Evolutionary conservation across 1,140 invertebrate genomes (phyloP).

Genomic region (Neelides sp.): DNA sequence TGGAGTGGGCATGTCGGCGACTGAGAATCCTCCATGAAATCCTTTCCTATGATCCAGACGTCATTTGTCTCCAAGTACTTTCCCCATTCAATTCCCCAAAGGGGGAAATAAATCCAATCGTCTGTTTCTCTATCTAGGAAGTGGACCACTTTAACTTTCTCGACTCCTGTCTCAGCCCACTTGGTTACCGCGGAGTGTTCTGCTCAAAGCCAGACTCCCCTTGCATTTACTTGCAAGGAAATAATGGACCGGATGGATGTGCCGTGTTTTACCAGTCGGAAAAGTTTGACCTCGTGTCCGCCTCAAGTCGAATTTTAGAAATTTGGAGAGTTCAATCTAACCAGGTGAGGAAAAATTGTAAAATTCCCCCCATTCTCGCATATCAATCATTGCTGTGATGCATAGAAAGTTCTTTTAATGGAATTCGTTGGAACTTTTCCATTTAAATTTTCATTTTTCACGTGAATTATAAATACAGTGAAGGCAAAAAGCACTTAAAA

Average conservation of each 20-base stretch:
- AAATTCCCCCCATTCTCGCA: neutral
- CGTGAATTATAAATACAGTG: no score
- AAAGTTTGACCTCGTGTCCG: conserved; percentile 48
- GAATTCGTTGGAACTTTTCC: no score
- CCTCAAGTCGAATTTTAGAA: conserved; percentile 49
- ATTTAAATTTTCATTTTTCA: no score
- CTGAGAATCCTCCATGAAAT: conserved; percentile 61
- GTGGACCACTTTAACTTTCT: conserved; percentile 64
- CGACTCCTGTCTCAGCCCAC: conserved; percentile 44
- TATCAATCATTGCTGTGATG: neutral
- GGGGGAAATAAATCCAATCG: neutral
- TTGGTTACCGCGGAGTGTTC: conserved; percentile 58
- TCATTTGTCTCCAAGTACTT: conserved; percentile 57
- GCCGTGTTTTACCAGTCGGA: conserved; percentile 56
- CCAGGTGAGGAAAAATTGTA: conserved; percentile 42
- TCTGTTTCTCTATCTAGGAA: conserved; percentile 41
- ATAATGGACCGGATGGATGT: conserved; percentile 68
- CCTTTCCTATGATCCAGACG: conserved; percentile 50
- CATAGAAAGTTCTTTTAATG: no score
- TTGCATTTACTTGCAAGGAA: conserved; percentile 56
- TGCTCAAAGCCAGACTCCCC: conserved; percentile 67
- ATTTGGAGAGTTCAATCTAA: conserved; percentile 57
- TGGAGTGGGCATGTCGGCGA: conserved; percentile 54
- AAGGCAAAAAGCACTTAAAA: no score
- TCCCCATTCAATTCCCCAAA: neutral